Evolutionary conservation across 2,797 vertebrate species (phyloP), one percentile per base, ranked within the genome.

Genomic region (Hirundo rustica): DNA sequence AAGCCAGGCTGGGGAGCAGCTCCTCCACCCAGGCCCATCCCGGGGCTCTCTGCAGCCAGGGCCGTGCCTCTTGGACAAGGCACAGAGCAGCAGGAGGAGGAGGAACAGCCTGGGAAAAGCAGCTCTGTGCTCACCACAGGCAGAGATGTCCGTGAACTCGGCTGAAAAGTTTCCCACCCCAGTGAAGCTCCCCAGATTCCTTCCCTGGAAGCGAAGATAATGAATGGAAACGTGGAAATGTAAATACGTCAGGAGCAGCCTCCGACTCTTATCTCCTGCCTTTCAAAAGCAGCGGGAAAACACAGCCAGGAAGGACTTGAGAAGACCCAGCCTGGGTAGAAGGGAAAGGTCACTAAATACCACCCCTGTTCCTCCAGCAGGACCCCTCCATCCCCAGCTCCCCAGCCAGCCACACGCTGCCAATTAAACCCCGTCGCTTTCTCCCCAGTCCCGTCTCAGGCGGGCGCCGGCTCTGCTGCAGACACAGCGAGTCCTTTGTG

Each of bases 61-160:
- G 22, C 16, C 2, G 19, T 11, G 27, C 5, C 2, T 1, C 44
- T 1, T 1, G 25, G 51, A 40, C 27, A 23, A 19, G 44, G 15
- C 55, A 70, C 32, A 50, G 20, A 57, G 12, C 14, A 66, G 54
- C 6, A 66, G 54, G 12, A 89, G 44, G 38, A 89, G 60, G 9
- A 57, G n/a, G 66, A 81, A 44, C 0, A 38, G 36, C 26, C 22
- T 51, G 36, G 32, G 32, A 66, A 22, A 44, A 60, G 7, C 19
- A 81, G 22, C 74, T n/a, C 62, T 4, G 22, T 1, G 47, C 26
- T 38, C 10, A 1, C 0, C 53, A 17, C 48, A 71, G 38, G 25
- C 36, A 27, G 5, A 68, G 36, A 25, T 0, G 11, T 0, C 47
- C 22, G 3, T 0, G 5, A 42, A 16, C 48, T 8, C 3, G 4